These are phyloP conservation scores for Phaedon cochleariae DNA, from an alignment of 2,888 invertebrate genomes.

Conservation along the genomic window DNA sequence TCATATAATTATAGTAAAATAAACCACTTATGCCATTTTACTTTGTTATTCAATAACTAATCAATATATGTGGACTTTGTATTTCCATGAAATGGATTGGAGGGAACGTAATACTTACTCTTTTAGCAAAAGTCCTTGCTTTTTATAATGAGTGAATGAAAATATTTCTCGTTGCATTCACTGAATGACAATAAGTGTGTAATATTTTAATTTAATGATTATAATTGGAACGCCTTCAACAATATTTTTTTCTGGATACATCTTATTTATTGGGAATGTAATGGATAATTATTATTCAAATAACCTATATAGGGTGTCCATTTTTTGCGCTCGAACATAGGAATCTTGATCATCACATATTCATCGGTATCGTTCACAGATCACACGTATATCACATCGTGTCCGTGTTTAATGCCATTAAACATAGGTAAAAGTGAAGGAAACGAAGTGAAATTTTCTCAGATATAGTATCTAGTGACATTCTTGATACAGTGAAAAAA, in stretches of 20 bases:
- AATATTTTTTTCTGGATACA: background rate
- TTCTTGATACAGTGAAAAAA: no score
- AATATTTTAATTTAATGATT: conserved; percentile 9
- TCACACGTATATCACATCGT: no score
- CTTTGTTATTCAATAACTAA: conserved; percentile 12
- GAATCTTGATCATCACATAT: no score
- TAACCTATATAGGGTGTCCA: no score
- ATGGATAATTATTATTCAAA: background rate
- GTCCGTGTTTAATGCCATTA: no score
- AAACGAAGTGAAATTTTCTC: no score
- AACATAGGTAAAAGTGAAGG: no score
- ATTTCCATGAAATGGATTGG: conserved; percentile 28
- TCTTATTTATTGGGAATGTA: background rate
- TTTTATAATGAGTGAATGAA: conserved; percentile 24
- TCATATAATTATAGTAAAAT: background rate
- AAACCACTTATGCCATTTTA: conserved; percentile 1
- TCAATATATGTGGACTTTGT: conserved; percentile 35
- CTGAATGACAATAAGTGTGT: conserved; percentile 26
- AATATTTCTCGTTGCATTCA: conserved; percentile 33
- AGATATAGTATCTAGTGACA: no score
- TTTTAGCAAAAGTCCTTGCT: conserved; percentile 20
- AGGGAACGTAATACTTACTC: conserved; percentile 20
- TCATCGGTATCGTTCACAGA: no score
- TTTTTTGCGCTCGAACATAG: no score
- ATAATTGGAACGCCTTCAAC: background rate